Evolutionary conservation across 2,113 vertebrate genomes (phyloP).

Genomic region (Callospermophilus lateralis): DNA sequence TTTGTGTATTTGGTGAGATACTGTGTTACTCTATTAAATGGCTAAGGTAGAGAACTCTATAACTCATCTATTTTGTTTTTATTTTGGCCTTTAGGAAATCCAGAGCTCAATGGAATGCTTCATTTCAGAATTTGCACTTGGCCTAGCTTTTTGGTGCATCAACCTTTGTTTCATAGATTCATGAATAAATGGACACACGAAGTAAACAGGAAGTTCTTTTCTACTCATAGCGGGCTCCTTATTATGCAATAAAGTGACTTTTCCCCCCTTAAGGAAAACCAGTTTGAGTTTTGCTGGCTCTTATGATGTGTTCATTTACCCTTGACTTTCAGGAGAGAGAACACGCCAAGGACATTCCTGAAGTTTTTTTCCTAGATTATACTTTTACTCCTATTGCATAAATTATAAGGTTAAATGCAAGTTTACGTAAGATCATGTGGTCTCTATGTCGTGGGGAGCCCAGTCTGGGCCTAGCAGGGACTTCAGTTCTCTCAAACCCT

Average conservation of each 20-base stretch:
- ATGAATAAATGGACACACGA: background rate
- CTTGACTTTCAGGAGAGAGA: background rate
- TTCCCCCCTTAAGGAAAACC: background rate
- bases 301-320: background rate
- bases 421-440: background rate
- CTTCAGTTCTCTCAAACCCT: background rate
- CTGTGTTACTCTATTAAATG: background rate
- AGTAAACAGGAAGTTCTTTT: background rate
- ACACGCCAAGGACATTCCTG: background rate
- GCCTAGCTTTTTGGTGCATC: background rate
- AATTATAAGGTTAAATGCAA: background rate
- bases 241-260: background rate
- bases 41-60: background rate
- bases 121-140: background rate
- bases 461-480: no score
- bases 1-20: background rate
- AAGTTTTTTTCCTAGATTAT: background rate
- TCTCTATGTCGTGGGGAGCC: background rate
- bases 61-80: background rate
- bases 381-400: background rate
- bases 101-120: conserved; percentile 3
- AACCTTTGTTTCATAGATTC: background rate
- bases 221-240: background rate
- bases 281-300: background rate
- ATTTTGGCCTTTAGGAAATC: background rate